Evolutionary conservation across 1,140 invertebrate species (phyloP), one percentile per base, ranked within the genome.

Genomic region (Polyergus mexicanus): DNA sequence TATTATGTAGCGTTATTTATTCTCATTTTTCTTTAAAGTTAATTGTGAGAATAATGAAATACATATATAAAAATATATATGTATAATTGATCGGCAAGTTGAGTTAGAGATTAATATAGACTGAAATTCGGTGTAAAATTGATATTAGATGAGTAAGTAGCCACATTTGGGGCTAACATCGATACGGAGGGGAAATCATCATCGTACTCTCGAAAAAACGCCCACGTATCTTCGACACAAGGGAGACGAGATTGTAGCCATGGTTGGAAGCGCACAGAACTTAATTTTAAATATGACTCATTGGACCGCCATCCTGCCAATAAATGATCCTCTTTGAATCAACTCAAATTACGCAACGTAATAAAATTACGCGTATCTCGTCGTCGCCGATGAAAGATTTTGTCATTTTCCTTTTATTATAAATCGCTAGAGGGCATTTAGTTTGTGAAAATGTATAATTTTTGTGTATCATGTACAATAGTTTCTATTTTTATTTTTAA

Each of bases 211-310:
- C 25, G 66, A 72, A 83, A 62, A 62, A 72, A 83, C 78, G 28
- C 78, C 78, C 16, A 83, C 78, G 38, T 41, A 60, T n/a, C 78
- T 74, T 83, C 38, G 68, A 83, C 78, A 83, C 54, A 41, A n/a
- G 19, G 54, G 35, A 72, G 78, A 81, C 38, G 54, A 72, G 71
- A 65, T 74, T 65, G 35, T 51, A 84, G 69, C 66, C 41, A 58
- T 41, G 47, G 47, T 16, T 87, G 86, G 63, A 86, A 71, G 51
- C 71, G 81, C 77, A 66, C 65, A 78, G 60, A 62, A 89, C 25
- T 47, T 91, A 91, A 88, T 89, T 91, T 91, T 91, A 91, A 91
- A 88, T 47, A 25, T 91, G 89, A 91, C 76, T 91, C 89, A 91
- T 60, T 62, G 81, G 86, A 32, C 35, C 75, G 25, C 62, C 25